A percentile compares a stretch with the other conserved stretches of the same genome.
These are phyloP conservation scores for Pollenia labialis DNA, from an alignment of 2,888 invertebrate genomes.

Conservation along the genomic window DNA sequence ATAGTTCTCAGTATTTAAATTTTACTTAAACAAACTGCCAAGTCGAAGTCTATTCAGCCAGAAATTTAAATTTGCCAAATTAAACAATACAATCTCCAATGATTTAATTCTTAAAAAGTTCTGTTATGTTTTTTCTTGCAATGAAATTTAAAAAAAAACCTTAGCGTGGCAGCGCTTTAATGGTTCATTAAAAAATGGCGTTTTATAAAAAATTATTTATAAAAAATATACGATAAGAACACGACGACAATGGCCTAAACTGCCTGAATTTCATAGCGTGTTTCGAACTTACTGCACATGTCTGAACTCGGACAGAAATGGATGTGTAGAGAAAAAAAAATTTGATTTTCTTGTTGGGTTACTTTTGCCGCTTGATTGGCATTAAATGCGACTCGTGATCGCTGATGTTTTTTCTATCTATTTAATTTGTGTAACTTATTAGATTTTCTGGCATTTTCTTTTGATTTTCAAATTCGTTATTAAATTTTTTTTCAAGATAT, in stretches of 20 bases:
- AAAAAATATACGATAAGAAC: slow-evolving; percentile 1
- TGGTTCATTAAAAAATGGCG: slow-evolving; percentile 60
- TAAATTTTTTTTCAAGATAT: slow-evolving; percentile 29
- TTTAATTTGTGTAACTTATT: slow-evolving; percentile 14
- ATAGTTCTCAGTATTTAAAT: too few relatives aligned
- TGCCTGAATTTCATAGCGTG: slow-evolving; percentile 19
- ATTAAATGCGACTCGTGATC: slow-evolving; percentile 55
- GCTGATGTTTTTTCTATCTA: slow-evolving; percentile 4
- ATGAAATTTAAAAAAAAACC: not conserved
- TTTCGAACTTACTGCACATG: slow-evolving; percentile 19
- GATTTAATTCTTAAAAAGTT: not conserved
- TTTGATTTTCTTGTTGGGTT: slow-evolving; percentile 48
- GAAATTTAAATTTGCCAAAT: too few relatives aligned
- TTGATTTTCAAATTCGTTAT: slow-evolving; percentile 45
- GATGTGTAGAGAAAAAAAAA: not conserved
- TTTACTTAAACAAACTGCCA: too few relatives aligned
- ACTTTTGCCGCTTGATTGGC: slow-evolving; percentile 70
- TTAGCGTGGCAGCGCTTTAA: slow-evolving; percentile 40
- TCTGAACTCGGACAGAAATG: not conserved
- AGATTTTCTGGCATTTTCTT: slow-evolving; percentile 58
- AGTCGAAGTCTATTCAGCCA: too few relatives aligned
- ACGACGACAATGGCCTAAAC: slow-evolving; percentile 43
- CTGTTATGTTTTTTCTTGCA: not conserved
- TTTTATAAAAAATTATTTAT: slow-evolving; percentile 34
- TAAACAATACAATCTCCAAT: slow-evolving; percentile 13